Conservation (phyloP, 2,797 vertebrate species). For the Cryptoprocta ferox region DNA sequence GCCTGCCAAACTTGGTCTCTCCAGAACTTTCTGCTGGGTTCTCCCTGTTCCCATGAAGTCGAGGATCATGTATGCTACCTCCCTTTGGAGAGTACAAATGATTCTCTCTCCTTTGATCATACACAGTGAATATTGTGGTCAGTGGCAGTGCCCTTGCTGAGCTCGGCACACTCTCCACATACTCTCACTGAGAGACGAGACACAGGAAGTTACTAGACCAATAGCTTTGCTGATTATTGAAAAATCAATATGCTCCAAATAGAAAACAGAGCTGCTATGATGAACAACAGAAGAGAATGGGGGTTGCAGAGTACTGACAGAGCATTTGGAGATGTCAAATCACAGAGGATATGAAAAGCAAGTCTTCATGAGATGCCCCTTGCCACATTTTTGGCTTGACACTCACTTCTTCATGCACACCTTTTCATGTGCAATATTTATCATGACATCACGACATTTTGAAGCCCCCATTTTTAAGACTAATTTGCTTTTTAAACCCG, state of each 20-base stretch:
- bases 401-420: rapidly evolving
- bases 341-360: not conserved
- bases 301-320: too few relatives aligned
- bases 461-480: not conserved
- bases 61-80: not conserved
- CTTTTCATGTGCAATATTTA: not conserved
- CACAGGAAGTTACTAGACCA: slow-evolving; percentile 31
- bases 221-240: not conserved
- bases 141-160: not conserved
- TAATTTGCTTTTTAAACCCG: not conserved
- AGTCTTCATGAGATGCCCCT: not conserved
- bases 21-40: not conserved
- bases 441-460: not conserved
- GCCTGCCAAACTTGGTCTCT: slow-evolving; percentile 51
- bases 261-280: slow-evolving; percentile 52
- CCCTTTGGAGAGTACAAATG: not conserved
- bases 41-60: not conserved
- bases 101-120: not conserved
- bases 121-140: not conserved
- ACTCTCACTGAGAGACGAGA: not conserved
- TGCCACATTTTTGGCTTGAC: rapidly evolving
- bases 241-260: slow-evolving; percentile 41
- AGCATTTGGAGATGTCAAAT: not conserved
- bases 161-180: not conserved
- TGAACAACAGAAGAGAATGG: not conserved